A percentile compares a stretch with the other conserved stretches of the same genome.
Evolutionary conservation across 2,888 invertebrate species (phyloP).

Genomic region (Aspidiotus rigidus): DNA sequence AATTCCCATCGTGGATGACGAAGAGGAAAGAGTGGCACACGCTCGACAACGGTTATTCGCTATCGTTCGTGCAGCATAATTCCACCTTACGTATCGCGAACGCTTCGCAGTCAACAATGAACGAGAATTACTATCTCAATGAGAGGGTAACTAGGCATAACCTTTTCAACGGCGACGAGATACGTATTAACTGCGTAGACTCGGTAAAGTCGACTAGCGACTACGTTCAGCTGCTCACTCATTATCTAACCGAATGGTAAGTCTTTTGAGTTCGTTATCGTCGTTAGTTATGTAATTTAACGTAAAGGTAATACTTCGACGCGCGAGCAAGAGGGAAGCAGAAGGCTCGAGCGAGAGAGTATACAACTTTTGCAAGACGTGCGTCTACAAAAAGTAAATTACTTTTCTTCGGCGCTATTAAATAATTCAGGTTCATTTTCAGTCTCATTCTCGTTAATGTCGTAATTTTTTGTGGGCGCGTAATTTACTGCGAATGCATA

Average conservation of each 20-base stretch:
- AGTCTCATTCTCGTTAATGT: slow-evolving; percentile 4
- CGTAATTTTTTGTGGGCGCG: not conserved
- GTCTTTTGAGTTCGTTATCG: slow-evolving; percentile 37
- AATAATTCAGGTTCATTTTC: slow-evolving; percentile 15
- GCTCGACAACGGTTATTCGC: slow-evolving; percentile 73
- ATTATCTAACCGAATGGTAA: slow-evolving; percentile 67
- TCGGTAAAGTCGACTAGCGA: slow-evolving; percentile 52
- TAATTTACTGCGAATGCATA: not conserved
- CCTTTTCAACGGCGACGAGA: slow-evolving; percentile 45
- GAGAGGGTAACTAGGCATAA: slow-evolving; percentile 19
- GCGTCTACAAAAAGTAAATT: not conserved
- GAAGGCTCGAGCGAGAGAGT: not conserved
- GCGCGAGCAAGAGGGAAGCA: not conserved
- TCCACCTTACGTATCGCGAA: slow-evolving; percentile 62
- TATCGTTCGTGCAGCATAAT: slow-evolving; percentile 73
- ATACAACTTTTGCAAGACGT: not conserved
- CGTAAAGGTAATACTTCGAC: too few species aligned
- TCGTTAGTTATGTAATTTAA: too few species aligned
- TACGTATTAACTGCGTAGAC: slow-evolving; percentile 55
- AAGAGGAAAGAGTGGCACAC: slow-evolving; percentile 81
- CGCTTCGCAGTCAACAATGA: slow-evolving; percentile 48
- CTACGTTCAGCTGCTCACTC: slow-evolving; percentile 53
- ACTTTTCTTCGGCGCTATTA: slow-evolving; percentile 7
- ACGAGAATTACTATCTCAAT: slow-evolving; percentile 39
- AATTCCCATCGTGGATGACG: slow-evolving; percentile 80